Evolutionary conservation across 2,888 invertebrate species (phyloP).

Genomic region (Drosophila neonasuta): DNA sequence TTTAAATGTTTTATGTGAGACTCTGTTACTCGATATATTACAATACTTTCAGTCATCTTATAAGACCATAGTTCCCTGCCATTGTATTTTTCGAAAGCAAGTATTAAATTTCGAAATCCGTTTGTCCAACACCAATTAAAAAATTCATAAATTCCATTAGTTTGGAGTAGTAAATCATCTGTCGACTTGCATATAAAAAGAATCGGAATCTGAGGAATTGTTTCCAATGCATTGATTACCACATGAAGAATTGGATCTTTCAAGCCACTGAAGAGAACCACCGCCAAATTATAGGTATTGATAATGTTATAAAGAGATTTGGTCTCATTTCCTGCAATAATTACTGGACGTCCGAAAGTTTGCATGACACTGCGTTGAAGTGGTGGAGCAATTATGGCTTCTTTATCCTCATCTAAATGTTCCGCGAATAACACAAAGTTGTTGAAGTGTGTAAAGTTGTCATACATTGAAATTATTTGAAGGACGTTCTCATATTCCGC

Average conservation of each 20-base stretch:
- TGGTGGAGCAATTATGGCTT: neutral
- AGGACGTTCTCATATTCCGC: neutral
- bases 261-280: neutral
- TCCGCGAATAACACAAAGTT: conserved; percentile 11
- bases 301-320: neutral
- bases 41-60: neutral
- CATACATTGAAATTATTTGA: neutral
- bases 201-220: neutral
- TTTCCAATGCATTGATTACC: no score
- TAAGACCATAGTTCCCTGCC: conserved; percentile 17
- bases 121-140: conserved; percentile 18
- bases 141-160: neutral
- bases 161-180: neutral
- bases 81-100: neutral
- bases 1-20: neutral
- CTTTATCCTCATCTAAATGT: neutral
- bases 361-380: conserved; percentile 15
- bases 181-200: conserved; percentile 15
- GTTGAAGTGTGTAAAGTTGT: neutral
- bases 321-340: conserved; percentile 12
- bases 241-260: neutral
- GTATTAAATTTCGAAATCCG: neutral
- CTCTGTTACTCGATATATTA: neutral
- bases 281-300: neutral
- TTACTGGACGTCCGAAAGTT: conserved; percentile 17